A percentile compares a stretch with the other conserved stretches of the same genome.
phyloP scores from a whole-genome alignment of 2,888 invertebrate species.

The Liodrosophila aerea region DNA sequence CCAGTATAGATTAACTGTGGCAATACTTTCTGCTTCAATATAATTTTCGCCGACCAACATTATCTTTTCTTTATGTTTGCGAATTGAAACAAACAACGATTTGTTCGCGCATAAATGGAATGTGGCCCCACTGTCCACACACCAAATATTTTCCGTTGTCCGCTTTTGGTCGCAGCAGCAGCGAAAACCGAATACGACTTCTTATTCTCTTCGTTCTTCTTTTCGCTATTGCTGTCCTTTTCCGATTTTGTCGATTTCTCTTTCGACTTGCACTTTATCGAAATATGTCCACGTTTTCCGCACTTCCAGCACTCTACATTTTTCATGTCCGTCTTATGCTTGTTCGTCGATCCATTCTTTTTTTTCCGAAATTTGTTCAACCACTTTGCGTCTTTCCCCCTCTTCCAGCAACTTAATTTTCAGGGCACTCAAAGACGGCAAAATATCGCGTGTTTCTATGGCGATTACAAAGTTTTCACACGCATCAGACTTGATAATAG shows the following conservation, averaged over 20 bases:
- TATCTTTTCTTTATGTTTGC: conserved; percentile 9
- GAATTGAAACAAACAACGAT: neutral
- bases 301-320: neutral
- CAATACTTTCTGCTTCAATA: neutral
- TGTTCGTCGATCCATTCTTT: neutral
- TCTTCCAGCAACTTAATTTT: conserved; percentile 2
- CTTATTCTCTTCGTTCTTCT: neutral
- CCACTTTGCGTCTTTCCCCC: neutral
- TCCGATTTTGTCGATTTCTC: neutral
- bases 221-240: neutral
- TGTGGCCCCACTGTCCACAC: neutral
- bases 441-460: neutral
- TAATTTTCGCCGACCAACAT: neutral
- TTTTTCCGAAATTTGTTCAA: too few relatives aligned
- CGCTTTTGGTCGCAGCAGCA: neutral
- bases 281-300: neutral
- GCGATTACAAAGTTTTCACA: neutral
- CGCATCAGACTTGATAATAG: neutral
- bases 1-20: neutral
- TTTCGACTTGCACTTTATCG: neutral
- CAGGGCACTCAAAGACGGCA: neutral
- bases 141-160: neutral
- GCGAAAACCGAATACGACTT: neutral
- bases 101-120: neutral
- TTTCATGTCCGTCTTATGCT: neutral